Percentiles rank a stretch among this genome's conserved stretches.
Evolutionary conservation across 2,113 vertebrate species (phyloP).

Genomic region (Anarrhichthys ocellatus): DNA sequence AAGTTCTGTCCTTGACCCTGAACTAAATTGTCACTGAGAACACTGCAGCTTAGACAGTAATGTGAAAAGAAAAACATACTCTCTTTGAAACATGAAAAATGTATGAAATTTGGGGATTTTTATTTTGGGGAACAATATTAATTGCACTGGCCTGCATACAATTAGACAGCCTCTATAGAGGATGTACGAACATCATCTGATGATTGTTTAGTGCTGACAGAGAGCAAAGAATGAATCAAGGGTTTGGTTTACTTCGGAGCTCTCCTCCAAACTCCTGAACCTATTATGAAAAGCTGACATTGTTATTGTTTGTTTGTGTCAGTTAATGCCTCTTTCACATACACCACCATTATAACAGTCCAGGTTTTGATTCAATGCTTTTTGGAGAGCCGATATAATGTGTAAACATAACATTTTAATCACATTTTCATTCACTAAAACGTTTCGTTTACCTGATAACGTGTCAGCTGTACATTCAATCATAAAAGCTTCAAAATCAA

Average conservation of each 20-base stretch:
- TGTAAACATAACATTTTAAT: not conserved
- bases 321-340: not conserved
- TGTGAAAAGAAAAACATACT: not conserved
- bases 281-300: not conserved
- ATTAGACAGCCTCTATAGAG: not conserved
- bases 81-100: not conserved
- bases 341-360: not conserved
- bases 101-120: not conserved
- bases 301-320: not conserved
- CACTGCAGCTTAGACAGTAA: not conserved
- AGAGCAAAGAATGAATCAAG: not conserved
- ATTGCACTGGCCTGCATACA: not conserved
- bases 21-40: not conserved
- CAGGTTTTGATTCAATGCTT: not conserved
- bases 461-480: not conserved
- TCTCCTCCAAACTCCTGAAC: not conserved
- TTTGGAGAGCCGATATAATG: not conserved
- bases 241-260: not conserved
- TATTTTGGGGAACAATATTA: not conserved
- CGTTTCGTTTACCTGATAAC: not conserved
- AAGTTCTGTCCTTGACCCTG: not conserved
- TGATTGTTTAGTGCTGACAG: not conserved
- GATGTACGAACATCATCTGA: not conserved
- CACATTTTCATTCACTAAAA: not conserved
- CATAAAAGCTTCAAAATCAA: not conserved